Evolutionary conservation across 2,888 invertebrate genomes (phyloP).

Genomic region (Vannuccia rotundouncinata): DNA sequence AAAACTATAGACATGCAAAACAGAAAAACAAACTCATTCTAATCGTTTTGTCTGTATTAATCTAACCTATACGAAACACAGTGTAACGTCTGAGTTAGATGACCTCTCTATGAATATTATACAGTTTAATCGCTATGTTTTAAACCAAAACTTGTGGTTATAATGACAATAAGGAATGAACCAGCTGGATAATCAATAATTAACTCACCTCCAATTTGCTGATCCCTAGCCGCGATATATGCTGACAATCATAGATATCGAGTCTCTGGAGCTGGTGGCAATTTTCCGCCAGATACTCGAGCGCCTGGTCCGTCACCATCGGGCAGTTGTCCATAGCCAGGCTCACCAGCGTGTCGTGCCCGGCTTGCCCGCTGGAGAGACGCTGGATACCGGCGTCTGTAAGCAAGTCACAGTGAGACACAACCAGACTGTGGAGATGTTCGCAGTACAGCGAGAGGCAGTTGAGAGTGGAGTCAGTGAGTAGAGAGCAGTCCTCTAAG

Average conservation of each 20-base stretch:
- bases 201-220: slow-evolving; percentile 72
- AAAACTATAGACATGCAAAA: too few relatives aligned
- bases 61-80: too few relatives aligned
- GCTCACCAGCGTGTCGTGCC: slow-evolving; percentile 43
- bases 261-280: slow-evolving; percentile 92
- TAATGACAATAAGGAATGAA: too few relatives aligned
- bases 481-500: slow-evolving; percentile 85
- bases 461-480: slow-evolving; percentile 86
- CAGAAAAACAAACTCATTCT: too few relatives aligned
- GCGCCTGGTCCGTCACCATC: slow-evolving; percentile 85
- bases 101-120: too few relatives aligned
- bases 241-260: slow-evolving; percentile 96
- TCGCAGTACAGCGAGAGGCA: slow-evolving; percentile 92
- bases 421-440: slow-evolving; percentile 81
- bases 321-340: slow-evolving; percentile 98
- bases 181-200: too few relatives aligned
- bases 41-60: too few relatives aligned
- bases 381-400: slow-evolving; percentile 95
- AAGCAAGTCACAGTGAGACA: slow-evolving; percentile 96
- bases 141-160: too few relatives aligned
- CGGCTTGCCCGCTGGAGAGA: slow-evolving; percentile 1
- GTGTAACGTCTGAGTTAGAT: too few relatives aligned
- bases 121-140: too few relatives aligned
- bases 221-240: slow-evolving; percentile 92
- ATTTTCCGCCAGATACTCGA: slow-evolving; percentile 78